phyloP scores from a whole-genome alignment of 2,797 vertebrate genomes.

The Champsocephalus esox region DNA sequence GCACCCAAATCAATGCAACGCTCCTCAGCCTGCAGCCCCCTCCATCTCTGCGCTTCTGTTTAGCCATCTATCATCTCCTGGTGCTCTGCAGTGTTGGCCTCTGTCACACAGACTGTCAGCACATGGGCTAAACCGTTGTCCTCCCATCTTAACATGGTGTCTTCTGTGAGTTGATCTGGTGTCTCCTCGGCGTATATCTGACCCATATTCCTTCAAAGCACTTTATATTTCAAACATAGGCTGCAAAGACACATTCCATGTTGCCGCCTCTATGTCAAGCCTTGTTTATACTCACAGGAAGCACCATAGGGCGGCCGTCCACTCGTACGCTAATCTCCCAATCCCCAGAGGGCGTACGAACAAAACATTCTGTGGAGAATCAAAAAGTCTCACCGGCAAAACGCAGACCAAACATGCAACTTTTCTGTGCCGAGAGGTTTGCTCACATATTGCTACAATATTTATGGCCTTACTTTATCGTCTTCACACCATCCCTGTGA shows the following conservation, averaged over 20 bases:
- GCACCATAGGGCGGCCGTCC: too few relatives aligned
- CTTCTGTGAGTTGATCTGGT: conserved; percentile 20
- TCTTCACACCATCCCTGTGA: too few relatives aligned
- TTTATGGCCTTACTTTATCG: too few relatives aligned
- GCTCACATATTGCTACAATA: too few relatives aligned
- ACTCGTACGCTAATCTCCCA: too few relatives aligned
- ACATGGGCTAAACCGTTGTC: conserved; percentile 32
- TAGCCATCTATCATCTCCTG: conserved; percentile 42
- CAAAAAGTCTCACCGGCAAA: too few relatives aligned
- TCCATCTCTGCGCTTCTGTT: conserved; percentile 8
- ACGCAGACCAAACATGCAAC: too few relatives aligned
- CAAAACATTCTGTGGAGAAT: too few relatives aligned
- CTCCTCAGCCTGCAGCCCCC: conserved; percentile 12
- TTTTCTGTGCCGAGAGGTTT: too few relatives aligned
- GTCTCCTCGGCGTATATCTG: conserved; percentile 15
- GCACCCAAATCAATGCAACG: conserved; percentile 23
- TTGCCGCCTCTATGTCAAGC: not conserved
- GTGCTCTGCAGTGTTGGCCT: conserved; percentile 8
- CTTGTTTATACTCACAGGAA: too few relatives aligned
- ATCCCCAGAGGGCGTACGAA: too few relatives aligned
- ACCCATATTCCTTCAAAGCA: conserved; percentile 26
- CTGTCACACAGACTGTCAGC: conserved; percentile 43
- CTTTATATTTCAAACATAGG: conserved; percentile 13
- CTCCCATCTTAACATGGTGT: conserved; percentile 38
- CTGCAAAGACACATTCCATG: not conserved